Conservation (phyloP, 2,797 vertebrate species). For the Menidia menidia region DNA sequence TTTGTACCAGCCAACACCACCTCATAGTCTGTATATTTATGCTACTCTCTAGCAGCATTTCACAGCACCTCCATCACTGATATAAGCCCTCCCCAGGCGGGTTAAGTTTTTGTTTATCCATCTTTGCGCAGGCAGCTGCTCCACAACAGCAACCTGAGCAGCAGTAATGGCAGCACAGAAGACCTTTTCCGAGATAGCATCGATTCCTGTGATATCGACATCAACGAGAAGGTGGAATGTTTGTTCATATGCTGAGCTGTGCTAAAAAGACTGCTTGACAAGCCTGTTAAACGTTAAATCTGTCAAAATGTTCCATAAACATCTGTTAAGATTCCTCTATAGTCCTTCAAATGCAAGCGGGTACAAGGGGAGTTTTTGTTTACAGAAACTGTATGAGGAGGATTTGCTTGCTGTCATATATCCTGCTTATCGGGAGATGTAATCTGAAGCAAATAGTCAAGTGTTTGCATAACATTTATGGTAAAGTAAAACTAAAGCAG, state of each 20-base stretch:
- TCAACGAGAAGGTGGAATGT: constrained; percentile 89
- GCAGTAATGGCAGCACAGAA: constrained; percentile 96
- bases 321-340: too few species aligned
- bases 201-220: constrained; percentile 94
- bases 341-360: too few species aligned
- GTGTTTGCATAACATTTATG: too few species aligned
- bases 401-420: too few species aligned
- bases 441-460: too few species aligned
- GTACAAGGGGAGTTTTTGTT: too few species aligned
- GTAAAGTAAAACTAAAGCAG: too few species aligned
- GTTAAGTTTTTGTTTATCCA: constrained; percentile 42
- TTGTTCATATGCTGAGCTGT: not conserved
- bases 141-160: constrained; percentile 97
- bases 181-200: constrained; percentile 96
- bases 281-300: too few species aligned
- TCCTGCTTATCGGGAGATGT: too few species aligned
- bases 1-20: constrained; percentile 12
- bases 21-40: constrained; percentile 20
- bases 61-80: not conserved
- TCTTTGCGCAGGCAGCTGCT: constrained; percentile 89
- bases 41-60: constrained; percentile 13
- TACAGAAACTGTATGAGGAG: too few species aligned
- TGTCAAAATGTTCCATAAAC: too few species aligned
- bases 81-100: not conserved
- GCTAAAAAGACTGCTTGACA: too few species aligned